Evolutionary conservation across 1,140 invertebrate genomes (phyloP), one percentile per base, ranked within the genome.

Genomic region (Brachionus calyciflorus): DNA sequence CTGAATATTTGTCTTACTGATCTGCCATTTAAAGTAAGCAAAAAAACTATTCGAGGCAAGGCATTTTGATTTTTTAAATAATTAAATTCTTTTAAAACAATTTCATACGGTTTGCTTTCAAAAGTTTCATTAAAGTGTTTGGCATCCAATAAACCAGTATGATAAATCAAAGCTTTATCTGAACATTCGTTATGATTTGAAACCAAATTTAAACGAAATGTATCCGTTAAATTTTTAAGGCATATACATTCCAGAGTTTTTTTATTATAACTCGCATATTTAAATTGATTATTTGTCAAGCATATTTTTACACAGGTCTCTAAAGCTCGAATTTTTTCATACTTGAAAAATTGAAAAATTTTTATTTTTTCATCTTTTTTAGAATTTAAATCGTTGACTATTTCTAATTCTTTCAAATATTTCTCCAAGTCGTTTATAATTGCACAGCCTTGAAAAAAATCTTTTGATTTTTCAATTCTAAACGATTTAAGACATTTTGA

Each of bases 1-100:
- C 96, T 88, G 82, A 90, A 89, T 19, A 98, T 91, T 89, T 99
- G 96, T 77, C 95, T 88, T 80, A 94, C 84, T 76, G 94, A 92
- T 82, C 96, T 87, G 5, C 96, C 96, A 87, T 98, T 98, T 48
- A 99, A 85, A 21, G 95, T 97, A 78, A 99, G 86, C 63, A 99
- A 88, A 88, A 95, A 99, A 17, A 93, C 92, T 81, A 99, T 93
- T 83, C 89, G 79, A 10, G 60, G 60, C 4, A 65, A 41, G 21
- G 41, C 28, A 44, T 44, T 65, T 24, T 44, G 19, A 12, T 3
- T 9, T 24, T 65, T 65, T 9, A 44, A 24, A 14, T 65, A 24
- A 12, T 44, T 26, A 44, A 21, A 44, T 6, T 26, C 60, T 30
- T 17, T 24, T 0, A 65, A 12, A 26, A 60, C 12, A 7, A 9